Evolutionary conservation across 2,797 vertebrate genomes (phyloP).

Genomic region (Syngnathus acus): DNA sequence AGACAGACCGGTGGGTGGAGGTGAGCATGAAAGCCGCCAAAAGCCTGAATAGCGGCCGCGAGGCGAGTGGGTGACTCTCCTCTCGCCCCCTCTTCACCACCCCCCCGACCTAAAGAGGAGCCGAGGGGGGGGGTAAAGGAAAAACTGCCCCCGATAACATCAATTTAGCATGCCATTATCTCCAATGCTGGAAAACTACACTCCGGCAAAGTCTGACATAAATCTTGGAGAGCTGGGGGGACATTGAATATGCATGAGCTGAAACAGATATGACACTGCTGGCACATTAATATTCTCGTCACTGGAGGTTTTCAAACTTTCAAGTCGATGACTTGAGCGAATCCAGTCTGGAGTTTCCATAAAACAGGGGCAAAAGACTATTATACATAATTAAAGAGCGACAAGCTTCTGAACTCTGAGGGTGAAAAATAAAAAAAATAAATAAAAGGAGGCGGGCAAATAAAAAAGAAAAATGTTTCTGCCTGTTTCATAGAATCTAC

Average conservation of each 20-base stretch:
- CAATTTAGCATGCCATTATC: slow-evolving; percentile 99
- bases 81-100: slow-evolving; percentile 53
- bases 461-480: slow-evolving; percentile 59
- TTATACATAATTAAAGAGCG: slow-evolving; percentile 84
- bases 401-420: slow-evolving; percentile 78
- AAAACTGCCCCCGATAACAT: slow-evolving; percentile 90
- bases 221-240: slow-evolving; percentile 99
- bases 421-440: slow-evolving; percentile 41
- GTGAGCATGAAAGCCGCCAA: slow-evolving; percentile 52
- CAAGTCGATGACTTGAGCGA: slow-evolving; percentile 94
- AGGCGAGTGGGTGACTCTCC: slow-evolving; percentile 50
- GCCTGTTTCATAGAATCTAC: slow-evolving; percentile 68
- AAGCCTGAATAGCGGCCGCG: slow-evolving; percentile 49
- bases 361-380: slow-evolving; percentile 89
- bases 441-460: slow-evolving; percentile 30
- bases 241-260: slow-evolving; percentile 94
- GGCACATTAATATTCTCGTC: slow-evolving; percentile 99
- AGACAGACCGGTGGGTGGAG: slow-evolving; percentile 55
- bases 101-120: slow-evolving; percentile 61
- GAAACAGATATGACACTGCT: slow-evolving; percentile 99
- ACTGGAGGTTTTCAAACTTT: slow-evolving; percentile 99
- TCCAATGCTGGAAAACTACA: slow-evolving; percentile 99
- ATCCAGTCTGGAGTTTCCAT: slow-evolving; percentile 90
- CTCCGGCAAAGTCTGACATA: slow-evolving; percentile 99
- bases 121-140: slow-evolving; percentile 27